A percentile compares a stretch with the other conserved stretches of the same genome.
phyloP scores from a whole-genome alignment of 1,140 invertebrate species.

The Diuraphis noxia region DNA sequence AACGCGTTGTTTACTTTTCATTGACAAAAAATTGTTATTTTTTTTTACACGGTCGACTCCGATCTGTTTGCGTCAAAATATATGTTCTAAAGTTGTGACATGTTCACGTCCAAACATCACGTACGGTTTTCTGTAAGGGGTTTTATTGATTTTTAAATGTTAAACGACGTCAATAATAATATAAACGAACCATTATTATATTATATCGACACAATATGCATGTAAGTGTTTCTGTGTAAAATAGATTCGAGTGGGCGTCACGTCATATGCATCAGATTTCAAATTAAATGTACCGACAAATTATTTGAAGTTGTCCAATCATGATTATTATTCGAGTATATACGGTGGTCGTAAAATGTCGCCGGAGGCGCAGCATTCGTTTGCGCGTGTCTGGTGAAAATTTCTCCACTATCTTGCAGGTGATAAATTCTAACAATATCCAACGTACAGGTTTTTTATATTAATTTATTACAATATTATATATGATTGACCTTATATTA shows the following conservation, averaged over 20 bases:
- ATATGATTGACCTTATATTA: background rate
- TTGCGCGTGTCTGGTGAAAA: background rate
- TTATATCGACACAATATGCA: background rate
- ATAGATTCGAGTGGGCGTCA: background rate
- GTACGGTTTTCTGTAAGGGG: background rate
- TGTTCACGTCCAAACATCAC: background rate
- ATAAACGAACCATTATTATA: background rate
- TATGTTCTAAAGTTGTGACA: background rate
- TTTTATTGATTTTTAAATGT: background rate
- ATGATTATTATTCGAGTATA: background rate
- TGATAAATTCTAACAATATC: background rate
- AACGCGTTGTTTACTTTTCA: slow-evolving; percentile 21
- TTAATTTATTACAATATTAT: background rate
- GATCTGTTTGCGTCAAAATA: background rate
- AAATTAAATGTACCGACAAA: background rate
- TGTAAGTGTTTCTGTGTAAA: background rate
- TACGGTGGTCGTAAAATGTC: background rate
- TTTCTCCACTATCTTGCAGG: background rate
- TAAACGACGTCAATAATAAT: background rate
- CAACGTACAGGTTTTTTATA: too few relatives aligned
- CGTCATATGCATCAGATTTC: background rate
- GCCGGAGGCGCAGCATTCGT: background rate
- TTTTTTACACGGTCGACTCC: background rate
- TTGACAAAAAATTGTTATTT: background rate
- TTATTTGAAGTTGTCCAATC: background rate